phyloP scores from a whole-genome alignment of 2,888 invertebrate genomes.

The Drosophila borealis region DNA sequence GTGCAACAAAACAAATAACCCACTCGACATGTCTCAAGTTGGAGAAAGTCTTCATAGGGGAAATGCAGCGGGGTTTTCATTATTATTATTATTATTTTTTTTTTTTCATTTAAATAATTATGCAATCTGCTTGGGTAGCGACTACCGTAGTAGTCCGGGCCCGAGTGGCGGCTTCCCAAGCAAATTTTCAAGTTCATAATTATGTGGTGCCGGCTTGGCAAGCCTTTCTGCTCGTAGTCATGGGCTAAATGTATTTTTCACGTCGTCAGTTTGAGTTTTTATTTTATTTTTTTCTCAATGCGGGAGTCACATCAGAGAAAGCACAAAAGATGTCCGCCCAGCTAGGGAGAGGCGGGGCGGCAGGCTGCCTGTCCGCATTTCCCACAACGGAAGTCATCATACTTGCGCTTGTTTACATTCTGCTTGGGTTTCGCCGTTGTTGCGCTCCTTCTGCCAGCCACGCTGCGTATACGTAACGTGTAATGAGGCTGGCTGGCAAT shows the following conservation, averaged over 20 bases:
- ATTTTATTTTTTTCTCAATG: conserved; percentile 59
- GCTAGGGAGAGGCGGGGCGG: neutral
- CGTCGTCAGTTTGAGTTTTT: conserved; percentile 35
- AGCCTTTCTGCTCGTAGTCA: conserved; percentile 6
- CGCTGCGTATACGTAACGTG: conserved; percentile 73
- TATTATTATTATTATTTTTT: neutral
- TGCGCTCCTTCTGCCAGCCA: conserved; percentile 14
- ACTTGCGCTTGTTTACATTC: conserved; percentile 75
- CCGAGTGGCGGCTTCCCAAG: conserved; percentile 37
- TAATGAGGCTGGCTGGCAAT: conserved; percentile 62
- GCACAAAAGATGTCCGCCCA: conserved; percentile 59
- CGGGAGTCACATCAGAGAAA: conserved; percentile 47
- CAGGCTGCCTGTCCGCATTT: conserved; percentile 68
- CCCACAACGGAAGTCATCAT: conserved; percentile 77
- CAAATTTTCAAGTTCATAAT: conserved; percentile 81
- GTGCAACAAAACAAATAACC: conserved; percentile 21
- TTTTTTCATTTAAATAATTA: conserved; percentile 67
- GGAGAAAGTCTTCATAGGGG: conserved; percentile 58
- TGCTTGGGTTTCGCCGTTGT: conserved; percentile 29
- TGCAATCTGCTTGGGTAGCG: conserved; percentile 53
- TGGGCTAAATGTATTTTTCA: conserved; percentile 56
- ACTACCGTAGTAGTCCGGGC: conserved; percentile 31
- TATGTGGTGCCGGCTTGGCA: conserved; percentile 51
- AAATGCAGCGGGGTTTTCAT: conserved; percentile 50
- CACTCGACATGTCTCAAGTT: conserved; percentile 76